A percentile compares a stretch with the other conserved stretches of the same genome.
These are phyloP conservation scores for Semaprochilodus insignis DNA, from an alignment of 2,797 vertebrate species.

Conservation along the genomic window DNA sequence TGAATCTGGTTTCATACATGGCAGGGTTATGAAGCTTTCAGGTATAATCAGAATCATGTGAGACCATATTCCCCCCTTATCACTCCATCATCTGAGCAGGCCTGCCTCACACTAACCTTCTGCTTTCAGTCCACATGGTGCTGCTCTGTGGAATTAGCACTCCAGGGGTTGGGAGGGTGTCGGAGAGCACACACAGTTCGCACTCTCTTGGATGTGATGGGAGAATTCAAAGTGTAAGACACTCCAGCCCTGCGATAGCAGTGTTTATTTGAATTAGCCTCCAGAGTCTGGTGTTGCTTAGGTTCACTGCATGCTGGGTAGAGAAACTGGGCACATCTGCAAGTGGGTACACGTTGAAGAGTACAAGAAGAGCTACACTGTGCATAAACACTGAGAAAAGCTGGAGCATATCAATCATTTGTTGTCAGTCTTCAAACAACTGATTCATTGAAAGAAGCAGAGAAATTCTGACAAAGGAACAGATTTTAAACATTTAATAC, in stretches of 20 bases:
- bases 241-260: background rate
- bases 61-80: conserved; percentile 67
- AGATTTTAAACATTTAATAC: no score
- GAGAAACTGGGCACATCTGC: background rate
- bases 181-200: background rate
- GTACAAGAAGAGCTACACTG: background rate
- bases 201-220: background rate
- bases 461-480: no score
- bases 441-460: no score
- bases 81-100: background rate
- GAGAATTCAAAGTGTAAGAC: background rate
- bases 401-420: no score
- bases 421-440: no score
- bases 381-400: background rate
- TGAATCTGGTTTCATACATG: conserved; percentile 7
- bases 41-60: conserved; percentile 70
- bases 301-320: background rate
- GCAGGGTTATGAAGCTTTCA: conserved; percentile 34
- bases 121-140: background rate
- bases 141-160: background rate
- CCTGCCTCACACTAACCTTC: background rate
- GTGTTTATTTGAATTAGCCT: conserved; percentile 5
- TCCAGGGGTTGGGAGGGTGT: background rate
- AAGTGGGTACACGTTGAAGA: background rate
- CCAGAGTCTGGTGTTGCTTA: background rate